Conservation (phyloP, 1,140 invertebrate genomes). For the Listronotus oregonensis region DNA sequence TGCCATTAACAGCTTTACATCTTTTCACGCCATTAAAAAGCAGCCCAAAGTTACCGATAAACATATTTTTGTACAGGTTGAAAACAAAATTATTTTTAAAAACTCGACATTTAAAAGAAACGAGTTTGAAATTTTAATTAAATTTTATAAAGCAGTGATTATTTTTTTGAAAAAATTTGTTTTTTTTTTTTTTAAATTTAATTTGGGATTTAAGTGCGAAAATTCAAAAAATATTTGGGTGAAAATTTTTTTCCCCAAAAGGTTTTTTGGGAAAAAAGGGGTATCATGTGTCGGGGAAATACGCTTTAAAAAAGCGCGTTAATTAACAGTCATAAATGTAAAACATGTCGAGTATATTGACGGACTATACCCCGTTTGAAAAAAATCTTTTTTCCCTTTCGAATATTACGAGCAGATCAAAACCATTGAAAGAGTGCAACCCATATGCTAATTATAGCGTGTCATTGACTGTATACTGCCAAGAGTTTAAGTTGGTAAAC, state of each 20-base stretch:
- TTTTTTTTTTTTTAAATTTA: no score
- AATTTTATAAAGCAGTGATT: no score
- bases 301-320: slow-evolving; percentile 36
- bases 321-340: slow-evolving; percentile 45
- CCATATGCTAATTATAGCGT: slow-evolving; percentile 44
- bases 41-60: no score
- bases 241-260: slow-evolving; percentile 26
- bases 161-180: no score
- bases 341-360: slow-evolving; percentile 32
- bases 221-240: slow-evolving; percentile 6
- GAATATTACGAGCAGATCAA: slow-evolving; percentile 28
- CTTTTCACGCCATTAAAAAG: no score
- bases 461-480: slow-evolving; percentile 35
- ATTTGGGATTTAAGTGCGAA: no score
- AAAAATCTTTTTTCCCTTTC: slow-evolving; percentile 21
- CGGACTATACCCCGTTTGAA: slow-evolving; percentile 18
- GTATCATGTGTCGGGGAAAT: slow-evolving; percentile 29
- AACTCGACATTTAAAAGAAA: no score
- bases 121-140: no score
- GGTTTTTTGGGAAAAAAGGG: slow-evolving; percentile 9
- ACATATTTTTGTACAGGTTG: no score
- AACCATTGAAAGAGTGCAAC: slow-evolving; percentile 37
- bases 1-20: no score
- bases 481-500: slow-evolving; percentile 43
- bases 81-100: no score